Evolutionary conservation across 2,113 vertebrate species (phyloP).

Genomic region (Dromas ardeola): DNA sequence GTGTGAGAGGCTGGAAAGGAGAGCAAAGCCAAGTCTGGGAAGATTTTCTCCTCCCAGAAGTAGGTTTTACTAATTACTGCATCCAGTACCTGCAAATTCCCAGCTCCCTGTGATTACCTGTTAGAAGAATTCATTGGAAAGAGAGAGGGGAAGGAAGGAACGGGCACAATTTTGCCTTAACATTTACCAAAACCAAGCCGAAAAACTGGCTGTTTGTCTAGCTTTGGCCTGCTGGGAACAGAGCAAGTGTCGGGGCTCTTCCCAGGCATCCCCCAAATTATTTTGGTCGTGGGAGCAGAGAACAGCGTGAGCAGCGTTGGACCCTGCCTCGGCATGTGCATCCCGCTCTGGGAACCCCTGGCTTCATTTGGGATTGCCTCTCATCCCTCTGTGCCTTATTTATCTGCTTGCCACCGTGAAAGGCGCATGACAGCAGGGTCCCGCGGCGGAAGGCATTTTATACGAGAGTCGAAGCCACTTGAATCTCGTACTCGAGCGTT

Average conservation of each 20-base stretch:
- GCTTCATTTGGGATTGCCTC: not conserved
- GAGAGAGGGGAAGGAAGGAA: not conserved
- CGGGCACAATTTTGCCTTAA: not conserved
- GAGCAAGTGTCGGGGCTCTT: not conserved
- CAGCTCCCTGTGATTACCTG: not conserved
- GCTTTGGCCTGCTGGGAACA: not conserved
- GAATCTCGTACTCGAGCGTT: rapidly evolving
- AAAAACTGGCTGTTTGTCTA: not conserved
- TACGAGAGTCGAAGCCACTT: rapidly evolving
- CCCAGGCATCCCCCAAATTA: not conserved
- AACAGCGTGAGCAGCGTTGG: not conserved
- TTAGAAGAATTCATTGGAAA: not conserved
- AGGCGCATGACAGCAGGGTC: not conserved
- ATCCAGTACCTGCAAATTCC: not conserved
- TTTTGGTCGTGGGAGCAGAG: not conserved
- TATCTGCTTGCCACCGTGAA: not conserved
- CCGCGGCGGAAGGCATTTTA: not conserved
- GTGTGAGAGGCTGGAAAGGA: not conserved
- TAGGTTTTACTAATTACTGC: not conserved
- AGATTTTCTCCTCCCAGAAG: not conserved
- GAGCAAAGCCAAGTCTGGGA: not conserved
- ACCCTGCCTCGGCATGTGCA: rapidly evolving
- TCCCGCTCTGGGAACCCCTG: not conserved
- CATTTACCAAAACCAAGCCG: not conserved
- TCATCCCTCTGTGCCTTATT: not conserved